phyloP scores from a whole-genome alignment of 1,140 invertebrate genomes.

The Diabrotica undecimpunctata region DNA sequence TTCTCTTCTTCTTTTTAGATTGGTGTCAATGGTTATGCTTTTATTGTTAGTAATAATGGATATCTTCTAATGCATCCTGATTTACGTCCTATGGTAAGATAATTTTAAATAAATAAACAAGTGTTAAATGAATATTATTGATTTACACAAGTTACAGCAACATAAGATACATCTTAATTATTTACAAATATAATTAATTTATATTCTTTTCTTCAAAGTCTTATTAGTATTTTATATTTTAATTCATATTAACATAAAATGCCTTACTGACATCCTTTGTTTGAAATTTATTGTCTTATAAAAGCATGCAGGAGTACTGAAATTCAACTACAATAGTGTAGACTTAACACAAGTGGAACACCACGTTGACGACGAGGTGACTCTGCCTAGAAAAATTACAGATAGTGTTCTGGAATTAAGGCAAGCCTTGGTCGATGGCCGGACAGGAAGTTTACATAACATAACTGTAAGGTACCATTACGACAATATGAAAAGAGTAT shows the following conservation, averaged over 20 bases:
- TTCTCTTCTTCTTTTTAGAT: constrained; percentile 58
- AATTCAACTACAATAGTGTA: constrained; percentile 93
- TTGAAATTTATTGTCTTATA: constrained; percentile 19
- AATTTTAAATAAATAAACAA: not conserved
- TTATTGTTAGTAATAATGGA: constrained; percentile 95
- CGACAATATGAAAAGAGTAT: constrained; percentile 77
- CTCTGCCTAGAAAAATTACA: constrained; percentile 49
- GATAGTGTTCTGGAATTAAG: constrained; percentile 58
- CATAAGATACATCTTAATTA: too few relatives aligned
- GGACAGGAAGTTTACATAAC: constrained; percentile 59
- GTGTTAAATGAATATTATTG: too few relatives aligned
- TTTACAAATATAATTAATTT: too few relatives aligned
- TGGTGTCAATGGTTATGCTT: constrained; percentile 93
- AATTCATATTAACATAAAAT: too few relatives aligned
- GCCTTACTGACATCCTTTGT: too few relatives aligned
- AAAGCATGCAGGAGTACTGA: constrained; percentile 68
- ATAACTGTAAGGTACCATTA: constrained; percentile 75
- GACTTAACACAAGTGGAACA: constrained; percentile 95
- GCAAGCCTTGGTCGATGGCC: constrained; percentile 68
- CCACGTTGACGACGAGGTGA: constrained; percentile 55
- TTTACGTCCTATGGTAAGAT: constrained; percentile 67
- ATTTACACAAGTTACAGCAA: too few relatives aligned
- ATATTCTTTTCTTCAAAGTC: too few relatives aligned
- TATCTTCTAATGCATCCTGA: constrained; percentile 82
- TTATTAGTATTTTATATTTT: too few relatives aligned